Evolutionary conservation across 2,797 vertebrate species (phyloP).

Genomic region (Erethizon dorsatum): DNA sequence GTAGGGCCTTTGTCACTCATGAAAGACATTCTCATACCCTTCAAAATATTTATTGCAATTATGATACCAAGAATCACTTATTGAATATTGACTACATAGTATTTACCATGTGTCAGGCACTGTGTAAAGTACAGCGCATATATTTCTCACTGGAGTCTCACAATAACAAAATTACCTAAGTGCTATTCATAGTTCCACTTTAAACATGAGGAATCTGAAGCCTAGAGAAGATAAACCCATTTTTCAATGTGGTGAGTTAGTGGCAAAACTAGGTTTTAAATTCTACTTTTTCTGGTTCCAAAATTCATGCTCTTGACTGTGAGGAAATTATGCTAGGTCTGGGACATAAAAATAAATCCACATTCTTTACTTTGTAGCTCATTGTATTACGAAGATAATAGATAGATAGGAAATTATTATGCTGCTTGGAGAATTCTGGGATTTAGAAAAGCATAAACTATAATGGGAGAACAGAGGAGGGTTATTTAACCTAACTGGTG

Average conservation of each 20-base stretch:
- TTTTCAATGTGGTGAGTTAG: not conserved
- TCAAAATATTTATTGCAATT: constrained; percentile 55
- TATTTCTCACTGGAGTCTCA: constrained; percentile 14
- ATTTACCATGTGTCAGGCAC: not conserved
- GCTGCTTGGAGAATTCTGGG: not conserved
- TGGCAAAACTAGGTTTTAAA: constrained; percentile 7
- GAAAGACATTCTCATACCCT: constrained; percentile 2
- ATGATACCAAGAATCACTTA: not conserved
- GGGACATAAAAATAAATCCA: constrained; percentile 1
- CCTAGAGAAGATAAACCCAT: not conserved
- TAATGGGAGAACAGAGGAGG: not conserved
- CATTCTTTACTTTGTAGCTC: not conserved
- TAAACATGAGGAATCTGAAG: not conserved
- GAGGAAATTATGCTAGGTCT: not conserved
- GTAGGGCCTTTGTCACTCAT: not conserved
- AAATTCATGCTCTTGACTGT: constrained; percentile 25
- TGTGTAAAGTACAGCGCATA: not conserved
- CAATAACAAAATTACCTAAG: not conserved
- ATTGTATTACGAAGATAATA: constrained; percentile 6
- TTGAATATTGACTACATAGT: constrained; percentile 41
- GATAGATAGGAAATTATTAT: constrained; percentile 9
- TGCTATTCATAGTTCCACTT: not conserved
- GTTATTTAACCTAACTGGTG: not conserved
- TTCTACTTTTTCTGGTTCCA: not conserved
- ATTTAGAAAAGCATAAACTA: not conserved